These are phyloP conservation scores for Enchytraeus crypticus DNA, from an alignment of 2,888 invertebrate genomes.

Conservation along the genomic window DNA sequence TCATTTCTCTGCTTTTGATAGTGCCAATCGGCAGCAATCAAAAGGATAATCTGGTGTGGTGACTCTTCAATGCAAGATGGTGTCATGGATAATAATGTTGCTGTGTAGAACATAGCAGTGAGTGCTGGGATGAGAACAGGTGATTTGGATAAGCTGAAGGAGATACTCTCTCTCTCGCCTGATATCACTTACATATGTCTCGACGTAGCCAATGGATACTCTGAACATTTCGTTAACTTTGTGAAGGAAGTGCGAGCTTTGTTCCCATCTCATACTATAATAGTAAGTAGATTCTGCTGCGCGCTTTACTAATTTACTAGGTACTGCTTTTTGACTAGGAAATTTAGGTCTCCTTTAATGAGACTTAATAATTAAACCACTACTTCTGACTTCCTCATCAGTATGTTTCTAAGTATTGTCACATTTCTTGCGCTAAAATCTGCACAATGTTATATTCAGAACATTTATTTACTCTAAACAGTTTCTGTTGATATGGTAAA, in stretches of 20 bases:
- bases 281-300: too few species aligned
- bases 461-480: too few species aligned
- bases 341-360: neutral
- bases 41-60: neutral
- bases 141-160: conserved; percentile 68
- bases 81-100: neutral
- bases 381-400: neutral
- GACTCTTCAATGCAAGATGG: neutral
- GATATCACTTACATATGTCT: conserved; percentile 72
- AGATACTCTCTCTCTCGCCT: conserved; percentile 56
- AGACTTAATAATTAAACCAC: neutral
- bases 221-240: conserved; percentile 81
- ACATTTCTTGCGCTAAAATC: too few species aligned
- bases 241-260: conserved; percentile 68
- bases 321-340: too few species aligned
- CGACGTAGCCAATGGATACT: conserved; percentile 90
- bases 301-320: too few species aligned
- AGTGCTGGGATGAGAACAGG: conserved; percentile 74
- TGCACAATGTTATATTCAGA: too few species aligned
- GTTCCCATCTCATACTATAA: conserved; percentile 75
- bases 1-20: too few species aligned
- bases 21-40: too few species aligned
- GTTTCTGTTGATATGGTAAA: too few species aligned
- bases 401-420: too few species aligned
- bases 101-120: conserved; percentile 57